Conservation (phyloP, 2,888 invertebrate genomes). For the Orchestes rusci region DNA sequence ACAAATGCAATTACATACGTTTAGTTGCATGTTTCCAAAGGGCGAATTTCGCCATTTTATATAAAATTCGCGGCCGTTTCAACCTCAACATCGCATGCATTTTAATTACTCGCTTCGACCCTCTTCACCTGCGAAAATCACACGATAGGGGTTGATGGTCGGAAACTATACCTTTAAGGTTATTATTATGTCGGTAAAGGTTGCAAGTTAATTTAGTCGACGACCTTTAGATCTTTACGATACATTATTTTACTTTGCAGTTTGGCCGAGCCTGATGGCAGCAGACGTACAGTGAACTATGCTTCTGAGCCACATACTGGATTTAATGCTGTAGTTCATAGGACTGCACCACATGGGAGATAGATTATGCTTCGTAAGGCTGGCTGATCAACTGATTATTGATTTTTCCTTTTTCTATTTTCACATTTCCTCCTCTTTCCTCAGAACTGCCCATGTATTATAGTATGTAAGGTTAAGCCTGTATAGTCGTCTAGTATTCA, state of each 20-base stretch:
- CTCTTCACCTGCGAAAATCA: no score
- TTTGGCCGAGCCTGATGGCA: constrained; percentile 20
- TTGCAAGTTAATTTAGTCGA: neutral
- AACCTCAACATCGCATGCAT: constrained; percentile 13
- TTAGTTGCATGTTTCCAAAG: constrained; percentile 12
- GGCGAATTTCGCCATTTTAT: constrained; percentile 17
- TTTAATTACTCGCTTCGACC: constrained; percentile 18
- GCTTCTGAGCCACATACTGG: constrained; percentile 21
- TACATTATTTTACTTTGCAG: constrained; percentile 9
- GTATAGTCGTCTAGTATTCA: no score
- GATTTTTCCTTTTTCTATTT: neutral
- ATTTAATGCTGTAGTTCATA: constrained; percentile 21
- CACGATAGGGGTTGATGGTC: no score
- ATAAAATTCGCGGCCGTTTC: constrained; percentile 13
- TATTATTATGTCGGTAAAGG: no score
- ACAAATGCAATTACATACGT: constrained; percentile 11
- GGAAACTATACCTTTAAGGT: no score
- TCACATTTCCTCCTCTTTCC: no score
- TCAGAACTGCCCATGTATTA: neutral
- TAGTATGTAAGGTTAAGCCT: neutral
- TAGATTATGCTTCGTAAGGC: neutral
- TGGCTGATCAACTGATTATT: no score
- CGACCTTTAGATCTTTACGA: neutral
- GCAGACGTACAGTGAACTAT: constrained; percentile 16
- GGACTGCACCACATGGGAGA: constrained; percentile 10